phyloP scores from a whole-genome alignment of 2,888 invertebrate genomes.

The Dolomedes plantarius region DNA sequence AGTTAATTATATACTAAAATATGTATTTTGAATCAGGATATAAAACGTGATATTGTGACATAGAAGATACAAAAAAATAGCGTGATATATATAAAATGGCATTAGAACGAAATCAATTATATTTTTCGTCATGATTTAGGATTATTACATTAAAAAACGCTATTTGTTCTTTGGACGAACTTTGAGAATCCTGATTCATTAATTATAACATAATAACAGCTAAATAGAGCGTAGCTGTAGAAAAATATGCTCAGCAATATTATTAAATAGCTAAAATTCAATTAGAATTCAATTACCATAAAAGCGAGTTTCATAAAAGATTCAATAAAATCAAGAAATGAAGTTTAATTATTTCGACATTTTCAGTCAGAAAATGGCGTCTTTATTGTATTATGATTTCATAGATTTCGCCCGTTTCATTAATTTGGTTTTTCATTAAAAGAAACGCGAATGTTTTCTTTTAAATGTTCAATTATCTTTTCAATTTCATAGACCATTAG shows the following conservation, averaged over 20 bases:
- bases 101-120: too few species aligned
- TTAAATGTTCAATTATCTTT: constrained; percentile 8
- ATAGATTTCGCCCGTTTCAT: not conserved
- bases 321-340: not conserved
- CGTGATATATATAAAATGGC: too few species aligned
- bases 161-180: not conserved
- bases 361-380: not conserved
- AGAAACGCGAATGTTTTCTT: not conserved
- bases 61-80: too few species aligned
- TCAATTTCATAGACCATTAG: not conserved
- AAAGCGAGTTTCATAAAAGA: not conserved
- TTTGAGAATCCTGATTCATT: not conserved
- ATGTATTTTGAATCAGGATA: too few species aligned
- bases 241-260: not conserved
- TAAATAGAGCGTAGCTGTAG: not conserved
- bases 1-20: too few species aligned
- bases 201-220: not conserved
- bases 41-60: too few species aligned
- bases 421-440: constrained; percentile 3
- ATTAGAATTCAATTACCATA: constrained; percentile 9
- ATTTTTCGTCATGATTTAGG: too few species aligned
- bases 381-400: constrained; percentile 12
- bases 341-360: not conserved
- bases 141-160: too few species aligned
- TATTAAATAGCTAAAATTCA: not conserved